Percentiles rank a stretch among this genome's conserved stretches.
phyloP scores from a whole-genome alignment of 2,888 invertebrate species.

The Acleris cristana region DNA sequence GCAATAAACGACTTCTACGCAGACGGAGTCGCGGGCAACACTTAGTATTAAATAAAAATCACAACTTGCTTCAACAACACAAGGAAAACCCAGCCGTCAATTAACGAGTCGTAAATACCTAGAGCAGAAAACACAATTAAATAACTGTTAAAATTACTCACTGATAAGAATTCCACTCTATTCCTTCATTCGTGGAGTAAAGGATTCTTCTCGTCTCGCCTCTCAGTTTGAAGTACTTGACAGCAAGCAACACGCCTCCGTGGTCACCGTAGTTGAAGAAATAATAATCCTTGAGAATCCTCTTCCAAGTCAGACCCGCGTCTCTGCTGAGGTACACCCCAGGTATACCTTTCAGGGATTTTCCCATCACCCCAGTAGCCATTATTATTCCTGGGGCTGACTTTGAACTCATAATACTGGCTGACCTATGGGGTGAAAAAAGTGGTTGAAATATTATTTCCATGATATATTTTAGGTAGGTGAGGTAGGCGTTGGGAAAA shows the following conservation, averaged over 20 bases:
- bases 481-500: too few relatives aligned
- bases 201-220: constrained; percentile 91
- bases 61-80: background rate
- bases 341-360: constrained; percentile 90
- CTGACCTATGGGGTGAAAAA: constrained; percentile 76
- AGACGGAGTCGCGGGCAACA: too few relatives aligned
- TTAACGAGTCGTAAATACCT: background rate
- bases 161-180: constrained; percentile 89
- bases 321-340: constrained; percentile 92
- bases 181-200: constrained; percentile 94
- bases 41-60: background rate
- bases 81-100: background rate
- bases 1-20: too few relatives aligned
- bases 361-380: constrained; percentile 92
- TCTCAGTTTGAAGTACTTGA: constrained; percentile 89
- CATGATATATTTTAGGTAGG: background rate
- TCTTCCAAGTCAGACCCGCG: constrained; percentile 92
- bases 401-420: constrained; percentile 92
- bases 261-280: constrained; percentile 96
- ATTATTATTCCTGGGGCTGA: constrained; percentile 95
- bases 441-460: background rate
- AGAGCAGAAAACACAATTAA: background rate
- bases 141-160: constrained; percentile 53
- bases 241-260: constrained; percentile 94
- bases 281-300: constrained; percentile 91